phyloP scores from a whole-genome alignment of 2,888 invertebrate species.

The Macaria liturata region DNA sequence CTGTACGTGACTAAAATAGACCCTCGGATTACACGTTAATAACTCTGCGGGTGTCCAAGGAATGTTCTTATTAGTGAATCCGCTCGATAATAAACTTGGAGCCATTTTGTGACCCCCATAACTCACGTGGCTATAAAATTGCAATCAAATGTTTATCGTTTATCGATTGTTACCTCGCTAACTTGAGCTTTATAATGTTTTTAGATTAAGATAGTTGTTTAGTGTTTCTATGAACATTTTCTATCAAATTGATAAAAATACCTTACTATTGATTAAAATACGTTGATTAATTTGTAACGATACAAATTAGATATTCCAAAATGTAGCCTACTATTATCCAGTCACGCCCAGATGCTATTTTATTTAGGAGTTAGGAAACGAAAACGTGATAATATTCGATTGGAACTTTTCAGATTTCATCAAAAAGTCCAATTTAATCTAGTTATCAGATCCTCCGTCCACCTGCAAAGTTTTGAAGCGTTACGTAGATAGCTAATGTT shows the following conservation, averaged over 20 bases:
- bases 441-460: neutral
- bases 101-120: slow-evolving; percentile 22
- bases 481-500: slow-evolving; percentile 26
- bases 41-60: slow-evolving; percentile 43
- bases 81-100: slow-evolving; percentile 35
- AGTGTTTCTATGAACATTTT: no score
- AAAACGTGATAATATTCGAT: no score
- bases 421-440: no score
- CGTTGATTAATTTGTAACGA: no score
- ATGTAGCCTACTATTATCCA: no score
- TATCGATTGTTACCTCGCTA: slow-evolving; percentile 9
- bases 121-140: slow-evolving; percentile 13
- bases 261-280: no score
- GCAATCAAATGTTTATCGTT: slow-evolving; percentile 19
- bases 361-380: no score
- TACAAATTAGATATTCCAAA: no score
- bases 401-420: no score
- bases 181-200: neutral
- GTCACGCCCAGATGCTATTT: no score
- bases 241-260: no score
- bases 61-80: slow-evolving; percentile 48
- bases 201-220: no score
- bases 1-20: slow-evolving; percentile 35
- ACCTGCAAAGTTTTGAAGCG: slow-evolving; percentile 10
- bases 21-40: slow-evolving; percentile 39